Percentiles rank a stretch among this genome's conserved stretches.
These are phyloP conservation scores for Epizoanthus stellaris DNA, from an alignment of 92 coral and sea anemone species.

Conservation along the genomic window DNA sequence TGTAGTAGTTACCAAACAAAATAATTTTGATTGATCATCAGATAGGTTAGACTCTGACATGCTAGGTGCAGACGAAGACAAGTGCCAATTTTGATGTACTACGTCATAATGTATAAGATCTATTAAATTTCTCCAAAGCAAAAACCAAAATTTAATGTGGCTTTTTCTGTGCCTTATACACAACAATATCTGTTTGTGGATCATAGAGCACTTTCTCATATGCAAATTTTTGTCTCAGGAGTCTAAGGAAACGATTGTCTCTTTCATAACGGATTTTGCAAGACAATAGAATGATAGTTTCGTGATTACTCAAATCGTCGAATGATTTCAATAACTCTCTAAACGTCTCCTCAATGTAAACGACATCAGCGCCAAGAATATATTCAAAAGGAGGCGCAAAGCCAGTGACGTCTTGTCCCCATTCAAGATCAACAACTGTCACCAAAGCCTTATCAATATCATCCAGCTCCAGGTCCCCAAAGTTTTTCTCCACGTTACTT, in stretches of 20 bases:
- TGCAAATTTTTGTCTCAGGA: constrained; percentile 61
- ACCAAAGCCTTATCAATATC: constrained; percentile 10
- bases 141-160: neutral
- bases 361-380: constrained; percentile 94
- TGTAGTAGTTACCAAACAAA: too few relatives aligned
- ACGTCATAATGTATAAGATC: too few relatives aligned
- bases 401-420: constrained; percentile 85
- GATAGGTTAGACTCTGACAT: too few relatives aligned
- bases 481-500: constrained; percentile 78
- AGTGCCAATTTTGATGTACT: too few relatives aligned
- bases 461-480: constrained; percentile 50
- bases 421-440: constrained; percentile 75
- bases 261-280: constrained; percentile 94
- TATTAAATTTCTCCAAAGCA: too few relatives aligned
- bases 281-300: constrained; percentile 75
- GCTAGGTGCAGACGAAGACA: too few relatives aligned
- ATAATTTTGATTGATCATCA: too few relatives aligned
- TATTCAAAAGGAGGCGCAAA: constrained; percentile 82
- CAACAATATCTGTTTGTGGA: constrained; percentile 66
- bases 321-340: constrained; percentile 75
- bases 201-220: constrained; percentile 70
- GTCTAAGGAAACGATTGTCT: constrained; percentile 81
- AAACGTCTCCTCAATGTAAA: constrained; percentile 93
- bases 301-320: constrained; percentile 71
- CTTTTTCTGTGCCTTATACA: constrained; percentile 69